Evolutionary conservation across 1,140 invertebrate genomes (phyloP).

Genomic region (Cardiocondyla obscurior): DNA sequence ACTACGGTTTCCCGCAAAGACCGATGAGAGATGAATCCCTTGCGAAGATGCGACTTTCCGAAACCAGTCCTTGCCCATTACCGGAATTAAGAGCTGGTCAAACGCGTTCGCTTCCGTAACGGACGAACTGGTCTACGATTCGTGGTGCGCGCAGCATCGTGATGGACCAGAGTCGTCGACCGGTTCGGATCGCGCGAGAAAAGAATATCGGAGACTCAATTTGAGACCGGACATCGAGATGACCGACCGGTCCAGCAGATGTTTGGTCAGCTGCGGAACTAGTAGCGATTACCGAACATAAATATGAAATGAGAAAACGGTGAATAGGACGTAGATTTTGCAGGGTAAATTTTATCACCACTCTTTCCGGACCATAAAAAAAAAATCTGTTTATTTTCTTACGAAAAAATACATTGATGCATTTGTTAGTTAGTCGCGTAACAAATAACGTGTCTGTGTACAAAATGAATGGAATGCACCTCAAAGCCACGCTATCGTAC

Average conservation of each 20-base stretch:
- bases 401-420: not conserved
- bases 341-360: not conserved
- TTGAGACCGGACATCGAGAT: conserved; percentile 79
- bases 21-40: conserved; percentile 34
- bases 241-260: conserved; percentile 82
- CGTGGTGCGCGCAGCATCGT: conserved; percentile 77
- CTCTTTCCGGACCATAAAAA: not conserved
- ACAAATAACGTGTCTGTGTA: not conserved
- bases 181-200: conserved; percentile 61
- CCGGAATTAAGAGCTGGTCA: conserved; percentile 69
- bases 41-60: conserved; percentile 58
- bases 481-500: conserved; percentile 10
- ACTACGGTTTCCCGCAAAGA: conserved; percentile 4
- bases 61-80: conserved; percentile 77
- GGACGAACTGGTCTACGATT: conserved; percentile 77
- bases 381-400: conserved; percentile 24
- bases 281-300: conserved; percentile 50
- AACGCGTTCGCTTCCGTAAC: conserved; percentile 65
- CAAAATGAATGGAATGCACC: not conserved
- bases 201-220: conserved; percentile 42
- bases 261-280: conserved; percentile 80
- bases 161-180: conserved; percentile 79
- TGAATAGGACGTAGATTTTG: not conserved
- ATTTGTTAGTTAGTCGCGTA: not conserved
- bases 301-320: conserved; percentile 20